Base-by-base conservation (phyloP, 1,140 invertebrate genomes). In the Ditylenchus dipsaci region DNA sequence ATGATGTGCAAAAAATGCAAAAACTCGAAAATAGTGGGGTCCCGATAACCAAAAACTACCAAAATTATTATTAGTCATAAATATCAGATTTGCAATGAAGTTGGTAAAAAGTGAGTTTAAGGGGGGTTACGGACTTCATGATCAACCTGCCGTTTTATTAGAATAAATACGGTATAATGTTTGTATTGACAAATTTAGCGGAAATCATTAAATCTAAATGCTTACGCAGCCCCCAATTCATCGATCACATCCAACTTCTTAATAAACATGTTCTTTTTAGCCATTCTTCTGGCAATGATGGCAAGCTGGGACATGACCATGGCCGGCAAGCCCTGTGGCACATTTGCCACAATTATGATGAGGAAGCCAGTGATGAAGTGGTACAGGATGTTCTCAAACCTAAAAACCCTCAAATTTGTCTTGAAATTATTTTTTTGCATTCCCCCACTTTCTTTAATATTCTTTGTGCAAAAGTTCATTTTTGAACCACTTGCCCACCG, bases 221-320 rank as follows among this genome's bases (percentile, higher is more conserved):
- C 33, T 38, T 38, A 38, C 0, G 96, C 94, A 83, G 95, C 97
- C 69, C 95, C 90, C 57, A 99, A 84, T 5, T 95, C 97, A 86
- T 98, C 95, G 7, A 99, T 95, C n/a, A 93, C 95, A 47, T 95
- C 95, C 71, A 99, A 84, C 61, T 97, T 96, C 84, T 98, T 98
- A 3, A 98, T 91, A 74, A 98, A 97, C 0, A 92, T 92, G 82
- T 97, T 96, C 70, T 92, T 88, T 81, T 95, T 95, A 0, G 95
- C 95, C 95, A 99, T 98, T 72, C 95, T 86, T 90, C 97, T 94
- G 0, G 97, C 95, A 15, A 96, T 96, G 61, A 99, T 86, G 0
- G 95, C 95, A 67, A 99, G 84, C 0, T 96, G 98, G 17, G 98
- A 95, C 0, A 96, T 99, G 0, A 99, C 95, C 30, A 97, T 95